These are phyloP conservation scores for Lerema accius DNA, from an alignment of 1,140 invertebrate species.

Conservation along the genomic window DNA sequence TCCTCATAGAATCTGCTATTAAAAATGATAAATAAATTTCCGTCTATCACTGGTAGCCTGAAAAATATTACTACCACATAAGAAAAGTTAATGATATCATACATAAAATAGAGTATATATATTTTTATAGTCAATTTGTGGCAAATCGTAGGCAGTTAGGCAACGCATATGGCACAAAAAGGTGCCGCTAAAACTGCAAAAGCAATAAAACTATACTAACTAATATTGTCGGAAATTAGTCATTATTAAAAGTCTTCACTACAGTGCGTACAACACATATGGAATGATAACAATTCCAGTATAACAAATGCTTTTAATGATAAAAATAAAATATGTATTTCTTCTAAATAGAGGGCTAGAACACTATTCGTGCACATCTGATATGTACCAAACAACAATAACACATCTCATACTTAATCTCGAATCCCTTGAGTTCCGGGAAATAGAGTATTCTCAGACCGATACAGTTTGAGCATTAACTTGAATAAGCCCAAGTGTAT, in stretches of 20 bases:
- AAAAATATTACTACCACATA: neutral
- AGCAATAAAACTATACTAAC: slow-evolving; percentile 1
- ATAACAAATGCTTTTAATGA: neutral
- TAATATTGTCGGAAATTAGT: neutral
- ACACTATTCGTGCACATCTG: neutral
- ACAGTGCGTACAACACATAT: neutral
- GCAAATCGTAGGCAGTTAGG: slow-evolving; percentile 53
- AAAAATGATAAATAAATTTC: neutral
- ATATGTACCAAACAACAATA: neutral
- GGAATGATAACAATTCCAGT: neutral
- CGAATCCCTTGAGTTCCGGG: slow-evolving; percentile 9
- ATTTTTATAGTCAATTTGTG: slow-evolving; percentile 36
- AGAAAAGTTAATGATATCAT: too few relatives aligned
- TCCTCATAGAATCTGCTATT: neutral
- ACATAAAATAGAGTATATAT: neutral
- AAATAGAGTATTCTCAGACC: slow-evolving; percentile 14
- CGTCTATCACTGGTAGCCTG: neutral
- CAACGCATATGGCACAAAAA: slow-evolving; percentile 48
- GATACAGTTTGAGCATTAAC: slow-evolving; percentile 18
- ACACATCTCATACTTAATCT: slow-evolving; percentile 7
- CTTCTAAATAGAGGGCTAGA: too few relatives aligned
- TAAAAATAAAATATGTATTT: neutral
- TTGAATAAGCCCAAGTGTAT: slow-evolving; percentile 8
- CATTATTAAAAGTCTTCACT: neutral
- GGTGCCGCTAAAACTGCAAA: slow-evolving; percentile 46